These are phyloP conservation scores for Elachura formosa DNA, from an alignment of 2,113 vertebrate species.

Conservation along the genomic window DNA sequence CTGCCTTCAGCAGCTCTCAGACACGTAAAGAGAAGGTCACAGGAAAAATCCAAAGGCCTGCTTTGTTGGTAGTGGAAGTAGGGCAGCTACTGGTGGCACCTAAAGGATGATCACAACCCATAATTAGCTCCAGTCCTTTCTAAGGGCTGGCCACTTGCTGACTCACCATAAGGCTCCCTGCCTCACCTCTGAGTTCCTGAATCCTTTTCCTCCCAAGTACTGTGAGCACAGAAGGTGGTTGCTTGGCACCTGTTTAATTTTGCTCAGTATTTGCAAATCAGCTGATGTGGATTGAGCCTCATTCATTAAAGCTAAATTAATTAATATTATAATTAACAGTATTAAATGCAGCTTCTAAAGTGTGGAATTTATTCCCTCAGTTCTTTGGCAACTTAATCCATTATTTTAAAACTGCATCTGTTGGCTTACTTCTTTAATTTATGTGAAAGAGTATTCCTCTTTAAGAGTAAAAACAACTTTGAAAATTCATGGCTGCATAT, in stretches of 20 bases:
- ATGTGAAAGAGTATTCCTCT: background rate
- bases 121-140: background rate
- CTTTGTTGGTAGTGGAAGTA: background rate
- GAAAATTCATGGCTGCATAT: background rate
- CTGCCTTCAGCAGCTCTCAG: background rate
- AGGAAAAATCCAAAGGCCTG: background rate
- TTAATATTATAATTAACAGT: background rate
- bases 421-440: background rate
- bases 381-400: background rate
- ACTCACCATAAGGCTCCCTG: rapidly evolving
- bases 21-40: background rate
- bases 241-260: background rate
- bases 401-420: background rate
- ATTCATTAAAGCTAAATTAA: background rate
- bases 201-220: background rate
- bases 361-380: background rate
- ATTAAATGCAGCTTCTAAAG: background rate
- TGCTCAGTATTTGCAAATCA: background rate
- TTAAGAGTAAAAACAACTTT: background rate
- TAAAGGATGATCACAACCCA: background rate
- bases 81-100: background rate
- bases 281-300: background rate
- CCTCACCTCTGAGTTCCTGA: background rate
- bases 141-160: background rate
- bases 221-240: background rate